Conservation (phyloP, 2,797 vertebrate genomes). For the Octomys mimax region DNA sequence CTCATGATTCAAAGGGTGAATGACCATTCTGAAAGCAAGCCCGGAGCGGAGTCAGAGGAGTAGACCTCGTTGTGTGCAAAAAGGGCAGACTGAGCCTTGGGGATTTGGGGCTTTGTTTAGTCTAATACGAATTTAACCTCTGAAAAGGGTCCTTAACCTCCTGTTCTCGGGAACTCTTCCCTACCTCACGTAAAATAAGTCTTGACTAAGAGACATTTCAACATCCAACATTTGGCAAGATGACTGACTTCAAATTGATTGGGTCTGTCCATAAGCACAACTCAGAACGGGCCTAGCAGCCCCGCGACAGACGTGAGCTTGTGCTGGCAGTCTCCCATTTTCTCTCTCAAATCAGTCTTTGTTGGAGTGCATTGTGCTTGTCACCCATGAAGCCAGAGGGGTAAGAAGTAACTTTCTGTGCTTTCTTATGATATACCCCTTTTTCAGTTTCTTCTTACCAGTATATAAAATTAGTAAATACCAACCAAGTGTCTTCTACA, state of each 20-base stretch:
- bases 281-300: conserved; percentile 55
- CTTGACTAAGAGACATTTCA: conserved; percentile 77
- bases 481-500: background rate
- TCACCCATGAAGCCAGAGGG: background rate
- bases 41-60: background rate
- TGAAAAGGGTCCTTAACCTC: conserved; percentile 78
- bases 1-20: background rate
- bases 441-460: background rate
- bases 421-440: background rate
- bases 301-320: background rate
- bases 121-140: conserved; percentile 79
- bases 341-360: conserved; percentile 1
- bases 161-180: conserved; percentile 68
- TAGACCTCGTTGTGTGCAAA: conserved; percentile 55
- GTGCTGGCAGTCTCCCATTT: background rate
- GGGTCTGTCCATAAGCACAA: conserved; percentile 55
- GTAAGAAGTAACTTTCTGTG: background rate
- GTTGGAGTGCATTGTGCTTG: background rate
- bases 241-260: conserved; percentile 56
- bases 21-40: conserved; percentile 29
- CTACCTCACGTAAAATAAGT: conserved; percentile 63
- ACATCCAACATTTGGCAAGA: conserved; percentile 66
- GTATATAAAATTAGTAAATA: background rate
- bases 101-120: conserved; percentile 67
- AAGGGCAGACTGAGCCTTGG: conserved; percentile 59